Conservation (phyloP, 2,113 vertebrate genomes). For the Nyctereutes procyonoides region DNA sequence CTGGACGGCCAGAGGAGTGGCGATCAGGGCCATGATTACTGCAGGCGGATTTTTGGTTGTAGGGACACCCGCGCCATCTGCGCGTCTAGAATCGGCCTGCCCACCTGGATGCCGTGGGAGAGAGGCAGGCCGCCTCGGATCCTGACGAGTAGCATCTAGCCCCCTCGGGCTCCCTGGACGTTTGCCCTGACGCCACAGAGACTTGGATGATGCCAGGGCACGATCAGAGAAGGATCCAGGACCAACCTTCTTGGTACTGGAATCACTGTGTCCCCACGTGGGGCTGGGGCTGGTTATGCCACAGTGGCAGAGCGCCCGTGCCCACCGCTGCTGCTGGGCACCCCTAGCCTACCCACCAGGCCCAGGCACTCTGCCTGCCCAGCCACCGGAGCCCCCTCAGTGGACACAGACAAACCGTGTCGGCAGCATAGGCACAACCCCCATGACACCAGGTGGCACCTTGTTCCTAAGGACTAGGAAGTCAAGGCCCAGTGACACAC, state of each 20-base stretch:
- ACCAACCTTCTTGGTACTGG: rapidly evolving
- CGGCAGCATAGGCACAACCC: rapidly evolving
- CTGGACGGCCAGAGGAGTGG: not conserved
- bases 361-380: rapidly evolving
- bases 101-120: constrained; percentile 14
- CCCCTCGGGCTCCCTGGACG: not conserved
- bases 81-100: constrained; percentile 79
- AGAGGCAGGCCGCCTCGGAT: constrained; percentile 61
- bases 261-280: rapidly evolving
- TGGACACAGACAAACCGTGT: rapidly evolving
- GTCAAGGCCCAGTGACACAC: rapidly evolving
- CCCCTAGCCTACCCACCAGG: rapidly evolving
- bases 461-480: not conserved
- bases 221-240: too few relatives aligned
- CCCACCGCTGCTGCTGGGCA: rapidly evolving
- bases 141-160: constrained; percentile 63
- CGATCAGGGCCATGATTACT: constrained; percentile 51
- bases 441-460: rapidly evolving
- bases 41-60: constrained; percentile 71
- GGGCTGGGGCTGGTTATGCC: not conserved
- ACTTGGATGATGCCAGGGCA: not conserved
- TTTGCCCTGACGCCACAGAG: constrained; percentile 45
- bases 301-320: rapidly evolving
- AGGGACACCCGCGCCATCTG: constrained; percentile 73
- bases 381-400: rapidly evolving